Conservation (phyloP, 1,140 invertebrate species). For the Asobara japonica region DNA sequence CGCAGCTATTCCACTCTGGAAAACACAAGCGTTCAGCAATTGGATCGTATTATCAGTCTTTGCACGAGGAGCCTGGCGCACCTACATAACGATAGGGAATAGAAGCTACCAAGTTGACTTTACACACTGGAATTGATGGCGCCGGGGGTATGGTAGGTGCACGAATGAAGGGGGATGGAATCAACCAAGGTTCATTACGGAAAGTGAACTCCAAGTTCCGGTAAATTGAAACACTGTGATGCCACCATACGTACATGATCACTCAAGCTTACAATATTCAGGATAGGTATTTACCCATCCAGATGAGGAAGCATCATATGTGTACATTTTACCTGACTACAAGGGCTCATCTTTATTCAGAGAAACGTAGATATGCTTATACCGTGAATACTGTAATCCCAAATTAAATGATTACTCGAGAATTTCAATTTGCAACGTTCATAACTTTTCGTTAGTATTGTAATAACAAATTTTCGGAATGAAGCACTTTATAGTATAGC, state of each 20-base stretch:
- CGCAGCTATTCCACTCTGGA: background rate
- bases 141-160: background rate
- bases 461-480: background rate
- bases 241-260: conserved; percentile 9
- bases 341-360: background rate
- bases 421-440: background rate
- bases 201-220: conserved; percentile 38
- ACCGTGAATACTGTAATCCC: background rate
- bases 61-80: conserved; percentile 30
- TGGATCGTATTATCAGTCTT: conserved; percentile 44
- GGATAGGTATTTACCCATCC: conserved; percentile 1
- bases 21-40: conserved; percentile 39
- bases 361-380: background rate
- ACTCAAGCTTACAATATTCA: background rate
- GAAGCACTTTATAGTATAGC: too few species aligned
- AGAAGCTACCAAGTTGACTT: conserved; percentile 1
- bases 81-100: background rate
- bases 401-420: background rate
- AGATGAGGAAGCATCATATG: background rate
- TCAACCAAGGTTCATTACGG: conserved; percentile 39
- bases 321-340: background rate
- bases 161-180: background rate
- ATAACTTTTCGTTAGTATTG: background rate
- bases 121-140: conserved; percentile 2
- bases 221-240: conserved; percentile 33